phyloP scores from a whole-genome alignment of 2,113 vertebrate species.

The Ariopsis seemanni region DNA sequence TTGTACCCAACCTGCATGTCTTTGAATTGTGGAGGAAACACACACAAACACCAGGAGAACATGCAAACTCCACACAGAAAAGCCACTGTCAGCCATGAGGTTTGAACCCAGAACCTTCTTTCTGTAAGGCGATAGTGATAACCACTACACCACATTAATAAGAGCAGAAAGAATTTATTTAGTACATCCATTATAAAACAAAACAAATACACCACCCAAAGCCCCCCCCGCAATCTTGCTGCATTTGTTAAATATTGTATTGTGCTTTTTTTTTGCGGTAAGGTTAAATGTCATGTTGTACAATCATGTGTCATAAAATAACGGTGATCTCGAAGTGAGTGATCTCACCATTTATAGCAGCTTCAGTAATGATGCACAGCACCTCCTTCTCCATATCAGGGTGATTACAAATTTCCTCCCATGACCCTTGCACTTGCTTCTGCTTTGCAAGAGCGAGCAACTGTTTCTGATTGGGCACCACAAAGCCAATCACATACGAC shows the following conservation, averaged over 20 bases:
- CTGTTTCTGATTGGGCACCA: constrained; percentile 97
- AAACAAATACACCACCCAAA: not conserved
- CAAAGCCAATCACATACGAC: constrained; percentile 94
- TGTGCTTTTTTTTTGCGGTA: not conserved
- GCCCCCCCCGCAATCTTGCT: not conserved
- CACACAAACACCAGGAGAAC: too few relatives aligned
- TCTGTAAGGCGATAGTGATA: too few relatives aligned
- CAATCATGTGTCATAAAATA: not conserved
- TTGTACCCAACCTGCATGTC: too few relatives aligned
- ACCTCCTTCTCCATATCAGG: constrained; percentile 88
- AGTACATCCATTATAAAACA: not conserved
- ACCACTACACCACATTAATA: not conserved
- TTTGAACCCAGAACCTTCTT: too few relatives aligned
- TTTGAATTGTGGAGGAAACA: too few relatives aligned
- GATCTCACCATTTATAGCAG: constrained; percentile 81
- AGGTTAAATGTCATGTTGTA: not conserved
- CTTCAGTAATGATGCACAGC: constrained; percentile 85
- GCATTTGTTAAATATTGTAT: not conserved
- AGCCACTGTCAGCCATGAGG: too few relatives aligned
- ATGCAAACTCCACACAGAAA: too few relatives aligned
- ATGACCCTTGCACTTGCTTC: constrained; percentile 79
- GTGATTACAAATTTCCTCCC: constrained; percentile 91
- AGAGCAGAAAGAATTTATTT: not conserved
- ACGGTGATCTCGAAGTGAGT: not conserved
- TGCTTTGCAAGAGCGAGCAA: constrained; percentile 81